phyloP scores from a whole-genome alignment of 2,797 vertebrate species.

The Meda fulgida region DNA sequence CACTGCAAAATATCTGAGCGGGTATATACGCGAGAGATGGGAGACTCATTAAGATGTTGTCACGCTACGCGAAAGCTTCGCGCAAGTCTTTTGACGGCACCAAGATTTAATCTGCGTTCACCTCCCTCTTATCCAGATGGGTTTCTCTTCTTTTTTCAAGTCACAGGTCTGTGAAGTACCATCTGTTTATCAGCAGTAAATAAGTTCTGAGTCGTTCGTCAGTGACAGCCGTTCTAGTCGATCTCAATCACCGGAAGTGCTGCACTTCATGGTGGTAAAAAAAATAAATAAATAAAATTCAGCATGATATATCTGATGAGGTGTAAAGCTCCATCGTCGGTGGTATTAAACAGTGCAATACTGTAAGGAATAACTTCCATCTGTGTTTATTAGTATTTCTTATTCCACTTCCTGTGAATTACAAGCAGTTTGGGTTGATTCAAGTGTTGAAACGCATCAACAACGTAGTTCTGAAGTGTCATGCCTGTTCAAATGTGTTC shows the following conservation, averaged over 20 bases:
- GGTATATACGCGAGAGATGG: conserved; percentile 63
- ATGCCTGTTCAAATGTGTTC: neutral
- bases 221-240: conserved; percentile 67
- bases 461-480: neutral
- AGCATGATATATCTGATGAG: neutral
- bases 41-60: conserved; percentile 78
- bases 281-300: neutral
- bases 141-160: conserved; percentile 55
- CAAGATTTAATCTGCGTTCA: conserved; percentile 58
- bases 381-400: neutral
- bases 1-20: conserved; percentile 72
- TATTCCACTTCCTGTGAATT: neutral
- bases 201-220: conserved; percentile 66
- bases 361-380: neutral
- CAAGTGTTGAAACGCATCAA: neutral
- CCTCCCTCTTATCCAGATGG: conserved; percentile 60
- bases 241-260: conserved; percentile 59
- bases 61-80: conserved; percentile 52
- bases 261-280: neutral
- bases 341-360: neutral
- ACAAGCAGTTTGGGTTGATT: conserved; percentile 27
- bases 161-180: conserved; percentile 71
- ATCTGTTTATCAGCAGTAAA: conserved; percentile 73
- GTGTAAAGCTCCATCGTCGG: neutral
- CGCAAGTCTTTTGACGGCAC: conserved; percentile 42